Evolutionary conservation across 2,797 vertebrate genomes (phyloP).

Genomic region (Ptychadena robeensis): DNA sequence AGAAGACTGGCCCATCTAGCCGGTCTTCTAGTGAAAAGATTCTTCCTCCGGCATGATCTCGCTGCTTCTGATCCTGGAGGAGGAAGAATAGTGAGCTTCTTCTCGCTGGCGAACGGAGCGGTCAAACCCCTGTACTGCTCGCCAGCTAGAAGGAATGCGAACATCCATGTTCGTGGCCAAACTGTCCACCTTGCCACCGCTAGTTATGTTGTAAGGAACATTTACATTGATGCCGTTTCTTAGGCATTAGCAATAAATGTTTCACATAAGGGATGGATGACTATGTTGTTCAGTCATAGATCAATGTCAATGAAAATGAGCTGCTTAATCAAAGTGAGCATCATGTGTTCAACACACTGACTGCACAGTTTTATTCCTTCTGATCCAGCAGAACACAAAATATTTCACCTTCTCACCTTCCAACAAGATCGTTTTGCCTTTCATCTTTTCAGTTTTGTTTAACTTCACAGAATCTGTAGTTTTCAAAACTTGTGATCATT

Average conservation of each 20-base stretch:
- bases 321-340: conserved; percentile 69
- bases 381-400: conserved; percentile 68
- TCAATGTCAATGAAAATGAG: conserved; percentile 68
- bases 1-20: no score
- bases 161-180: no score
- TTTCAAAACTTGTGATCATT: conserved; percentile 32
- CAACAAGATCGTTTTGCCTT: conserved; percentile 67
- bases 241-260: neutral
- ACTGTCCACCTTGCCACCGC: no score
- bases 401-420: conserved; percentile 68
- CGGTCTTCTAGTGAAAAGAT: no score
- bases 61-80: no score
- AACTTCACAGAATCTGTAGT: conserved; percentile 67
- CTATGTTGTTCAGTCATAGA: conserved; percentile 22
- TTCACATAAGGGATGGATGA: conserved; percentile 7
- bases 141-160: no score
- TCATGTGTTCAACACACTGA: conserved; percentile 63
- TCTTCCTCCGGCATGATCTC: no score
- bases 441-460: conserved; percentile 71
- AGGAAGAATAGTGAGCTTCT: no score
- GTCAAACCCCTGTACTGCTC: no score
- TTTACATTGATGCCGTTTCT: conserved; percentile 72
- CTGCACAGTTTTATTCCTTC: conserved; percentile 65
- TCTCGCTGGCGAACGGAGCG: no score
- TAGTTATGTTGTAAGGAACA: no score